Evolutionary conservation across 2,797 vertebrate species (phyloP).

Genomic region (Gymnoscopelus microlampas): DNA sequence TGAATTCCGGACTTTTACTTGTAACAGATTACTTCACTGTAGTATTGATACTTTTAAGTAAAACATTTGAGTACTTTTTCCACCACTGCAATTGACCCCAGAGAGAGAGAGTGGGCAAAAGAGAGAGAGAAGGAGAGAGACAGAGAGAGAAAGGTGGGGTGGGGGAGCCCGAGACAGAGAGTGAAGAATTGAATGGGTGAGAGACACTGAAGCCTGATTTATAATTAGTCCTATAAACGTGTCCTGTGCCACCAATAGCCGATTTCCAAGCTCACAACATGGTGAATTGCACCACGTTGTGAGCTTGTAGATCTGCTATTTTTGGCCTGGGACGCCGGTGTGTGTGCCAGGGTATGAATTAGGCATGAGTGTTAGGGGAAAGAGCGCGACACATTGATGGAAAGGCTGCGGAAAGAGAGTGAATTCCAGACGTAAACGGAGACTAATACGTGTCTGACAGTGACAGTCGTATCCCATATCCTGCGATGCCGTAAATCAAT

Average conservation of each 20-base stretch:
- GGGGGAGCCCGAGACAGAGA: not conserved
- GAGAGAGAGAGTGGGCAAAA: slow-evolving; percentile 20
- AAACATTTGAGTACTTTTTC: no score
- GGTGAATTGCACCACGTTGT: no score
- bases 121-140: not conserved
- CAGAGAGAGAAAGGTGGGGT: not conserved
- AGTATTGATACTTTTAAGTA: no score
- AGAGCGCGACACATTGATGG: slow-evolving; percentile 45
- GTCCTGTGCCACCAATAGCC: no score
- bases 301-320: not conserved
- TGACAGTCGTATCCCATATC: slow-evolving; percentile 40
- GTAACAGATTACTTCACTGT: no score
- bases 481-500: slow-evolving; percentile 31
- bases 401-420: slow-evolving; percentile 40
- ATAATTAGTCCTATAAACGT: no score
- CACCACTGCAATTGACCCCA: slow-evolving; percentile 34
- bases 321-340: no score
- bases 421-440: slow-evolving; percentile 43
- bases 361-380: slow-evolving; percentile 39
- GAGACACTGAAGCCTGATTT: no score
- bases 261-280: no score
- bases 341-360: no score
- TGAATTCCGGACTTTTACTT: no score
- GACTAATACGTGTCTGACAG: slow-evolving; percentile 46
- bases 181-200: slow-evolving; percentile 1